Conservation (phyloP, 2,888 invertebrate genomes). For the Nephrotoma guestfalica region DNA sequence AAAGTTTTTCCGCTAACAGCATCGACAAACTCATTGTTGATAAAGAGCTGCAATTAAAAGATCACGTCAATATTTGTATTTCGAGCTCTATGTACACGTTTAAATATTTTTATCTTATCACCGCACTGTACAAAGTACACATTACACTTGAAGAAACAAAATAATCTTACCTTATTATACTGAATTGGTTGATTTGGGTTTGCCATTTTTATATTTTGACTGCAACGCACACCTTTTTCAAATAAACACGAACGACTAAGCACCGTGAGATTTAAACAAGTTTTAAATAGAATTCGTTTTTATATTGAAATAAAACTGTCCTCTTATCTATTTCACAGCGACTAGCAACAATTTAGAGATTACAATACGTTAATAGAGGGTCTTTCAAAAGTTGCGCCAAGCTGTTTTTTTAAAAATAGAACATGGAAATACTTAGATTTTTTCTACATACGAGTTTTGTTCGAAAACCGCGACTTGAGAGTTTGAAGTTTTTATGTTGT, state of each 20-base stretch:
- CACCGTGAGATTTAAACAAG: neutral
- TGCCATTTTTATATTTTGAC: neutral
- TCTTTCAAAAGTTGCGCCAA: no score
- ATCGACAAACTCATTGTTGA: constrained; percentile 70
- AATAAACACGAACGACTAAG: neutral
- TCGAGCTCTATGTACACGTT: neutral
- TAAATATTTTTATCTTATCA: neutral
- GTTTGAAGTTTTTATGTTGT: no score
- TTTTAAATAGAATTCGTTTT: neutral
- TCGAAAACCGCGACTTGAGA: no score
- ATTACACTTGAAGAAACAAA: neutral
- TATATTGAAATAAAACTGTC: neutral
- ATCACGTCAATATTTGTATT: neutral
- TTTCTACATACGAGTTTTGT: no score
- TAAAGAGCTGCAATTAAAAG: constrained; percentile 47
- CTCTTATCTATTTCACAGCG: neutral
- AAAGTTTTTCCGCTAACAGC: constrained; percentile 76
- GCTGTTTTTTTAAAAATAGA: no score
- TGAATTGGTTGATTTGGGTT: neutral
- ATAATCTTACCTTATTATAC: neutral
- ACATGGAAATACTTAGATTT: no score
- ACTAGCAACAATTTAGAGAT: neutral
- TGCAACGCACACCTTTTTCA: neutral
- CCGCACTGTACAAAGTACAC: neutral
- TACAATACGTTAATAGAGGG: neutral